Conservation (phyloP, 1,140 invertebrate species). For the Procambarus virginalis region DNA sequence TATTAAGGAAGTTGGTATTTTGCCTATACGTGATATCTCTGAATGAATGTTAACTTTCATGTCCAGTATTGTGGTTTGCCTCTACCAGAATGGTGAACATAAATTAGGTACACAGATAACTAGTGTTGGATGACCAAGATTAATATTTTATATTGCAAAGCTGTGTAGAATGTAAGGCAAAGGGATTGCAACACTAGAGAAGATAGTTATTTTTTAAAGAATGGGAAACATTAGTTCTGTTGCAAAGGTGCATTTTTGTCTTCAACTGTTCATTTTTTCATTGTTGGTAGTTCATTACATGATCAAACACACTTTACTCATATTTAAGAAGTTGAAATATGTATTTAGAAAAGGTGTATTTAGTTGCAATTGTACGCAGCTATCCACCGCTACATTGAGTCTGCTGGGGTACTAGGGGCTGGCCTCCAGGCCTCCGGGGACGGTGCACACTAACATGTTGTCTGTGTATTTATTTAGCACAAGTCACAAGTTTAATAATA, state of each 20-base stretch:
- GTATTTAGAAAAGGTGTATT: no score
- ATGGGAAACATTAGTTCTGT: not conserved
- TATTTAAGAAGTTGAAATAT: no score
- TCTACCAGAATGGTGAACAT: not conserved
- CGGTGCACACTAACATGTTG: not conserved
- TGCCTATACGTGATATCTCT: not conserved
- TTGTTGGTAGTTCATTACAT: no score
- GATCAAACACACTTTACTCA: no score
- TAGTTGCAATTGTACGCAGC: not conserved
- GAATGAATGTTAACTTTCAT: not conserved
- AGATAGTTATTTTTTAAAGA: not conserved
- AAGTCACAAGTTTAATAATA: not conserved
- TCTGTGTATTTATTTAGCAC: not conserved
- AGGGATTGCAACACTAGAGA: not conserved
- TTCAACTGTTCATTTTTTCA: no score
- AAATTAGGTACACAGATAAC: not conserved
- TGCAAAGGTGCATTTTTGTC: not conserved
- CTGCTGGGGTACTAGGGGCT: not conserved
- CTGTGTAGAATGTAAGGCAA: not conserved
- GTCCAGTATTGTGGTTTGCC: not conserved
- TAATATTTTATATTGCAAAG: not conserved
- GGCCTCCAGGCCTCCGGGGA: not conserved
- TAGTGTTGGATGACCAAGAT: not conserved
- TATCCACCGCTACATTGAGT: not conserved
- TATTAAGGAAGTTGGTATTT: not conserved